Evolutionary conservation across 2,888 invertebrate genomes (phyloP), one percentile per base, ranked within the genome.

Genomic region (Chrysopilus asiliformis): DNA sequence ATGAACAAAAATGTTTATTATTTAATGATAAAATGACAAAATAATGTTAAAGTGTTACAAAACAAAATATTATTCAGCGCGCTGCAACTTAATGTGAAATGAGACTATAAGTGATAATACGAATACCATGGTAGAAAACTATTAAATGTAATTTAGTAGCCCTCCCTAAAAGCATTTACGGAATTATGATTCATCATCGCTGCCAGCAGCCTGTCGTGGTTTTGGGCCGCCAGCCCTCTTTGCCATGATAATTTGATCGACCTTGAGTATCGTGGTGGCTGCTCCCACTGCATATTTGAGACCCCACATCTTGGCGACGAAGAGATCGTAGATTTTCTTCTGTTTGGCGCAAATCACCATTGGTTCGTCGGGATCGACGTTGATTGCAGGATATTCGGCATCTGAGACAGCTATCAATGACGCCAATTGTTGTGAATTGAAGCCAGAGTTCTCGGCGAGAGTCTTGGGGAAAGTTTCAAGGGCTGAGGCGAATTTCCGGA

Each of bases 191-290:
- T 84, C 83, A 51, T 85, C 84, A 58, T 85, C 84, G 51, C 79
- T 76, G 16, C 62, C 68, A 7, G 71, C 72, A 9, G 65, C 66
- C 42, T 72, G 74, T 51, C 74, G 73, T 2, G 85, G 74, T 61
- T 93, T 94, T 0, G 94, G 94, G 29, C 95, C 95, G 30, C 95
- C 95, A 12, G 94, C 93, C 50, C 84, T 74, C 67, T 95, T 95
- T 0, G 95, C 91, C 94, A 95, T 94, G 47, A 97, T 95, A 48
- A 97, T 95, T 67, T 95, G 91, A 66, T 95, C 93, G 17, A 97
- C 89, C 59, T 84, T 80, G 18, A 97, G 71, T 47, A 95, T 83
- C 1, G 94, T 94, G 42, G 82, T 76, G 1, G 95, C 91, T 2
- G 93, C 91, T 43, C 83, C 78, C 0, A 90, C 85, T 1, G 97